Base-by-base conservation (phyloP, 2,113 vertebrate genomes). In the Psilopsiagon aurifrons region DNA sequence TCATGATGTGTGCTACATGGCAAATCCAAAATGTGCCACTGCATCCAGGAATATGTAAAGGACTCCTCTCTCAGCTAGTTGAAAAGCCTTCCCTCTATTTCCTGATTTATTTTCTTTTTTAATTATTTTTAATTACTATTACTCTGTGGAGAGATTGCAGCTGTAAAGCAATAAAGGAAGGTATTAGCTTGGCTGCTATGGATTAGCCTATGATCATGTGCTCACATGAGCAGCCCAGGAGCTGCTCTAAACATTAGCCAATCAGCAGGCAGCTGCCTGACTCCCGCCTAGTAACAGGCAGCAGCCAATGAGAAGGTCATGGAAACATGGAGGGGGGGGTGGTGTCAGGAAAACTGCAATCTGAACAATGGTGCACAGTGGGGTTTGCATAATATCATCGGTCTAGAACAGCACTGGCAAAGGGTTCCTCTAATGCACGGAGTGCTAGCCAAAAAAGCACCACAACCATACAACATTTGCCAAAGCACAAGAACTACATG, bases 241-340 rank as follows among this genome's bases (percentile, higher is more conserved):
- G 94, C 81, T 67, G 94, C 87, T 97, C 5, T 39, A 55, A 94
- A 64, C 23, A 7, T 47, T 62, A 96, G 67, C 98, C 98, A 98
- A 98, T 98, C 97, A 97, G 90, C 76, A 76, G 77, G 76, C 78
- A 84, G 94, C 57, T 96, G 90, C 95, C 84, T 88, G 92, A 97
- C 97, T 97, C 94, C 96, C 95, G 97, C 98, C 97, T 92, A 95
- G 98, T 95, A 98, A 98, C 97, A 98, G 77, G 87, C 95, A 75
- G 92, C 83, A 96, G 87, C 97, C 91, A 97, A 96, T 95, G 47
- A 67, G 71, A 95, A 97, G 95, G 89, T 96, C 93, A 97, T 51
- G 85, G 90, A 91, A 96, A 96, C 64, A 86, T 2, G 3, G 3
- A 10, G 41, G 55, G 64, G 24, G 24, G 15, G 20, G 35, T 35